phyloP scores from a whole-genome alignment of 2,888 invertebrate genomes.

The Hoplodrina blanda region DNA sequence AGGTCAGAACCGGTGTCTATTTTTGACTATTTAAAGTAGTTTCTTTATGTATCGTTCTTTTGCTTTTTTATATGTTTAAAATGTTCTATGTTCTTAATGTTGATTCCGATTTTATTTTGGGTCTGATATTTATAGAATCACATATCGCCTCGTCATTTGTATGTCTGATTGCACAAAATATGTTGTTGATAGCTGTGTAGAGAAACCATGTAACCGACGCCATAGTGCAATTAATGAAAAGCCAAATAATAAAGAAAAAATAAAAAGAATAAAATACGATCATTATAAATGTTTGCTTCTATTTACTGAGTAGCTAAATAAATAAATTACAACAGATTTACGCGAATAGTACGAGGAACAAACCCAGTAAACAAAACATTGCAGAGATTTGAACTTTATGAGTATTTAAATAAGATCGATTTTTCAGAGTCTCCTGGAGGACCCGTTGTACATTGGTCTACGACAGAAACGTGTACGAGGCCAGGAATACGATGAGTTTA shows the following conservation, averaged over 20 bases:
- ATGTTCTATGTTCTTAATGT: no score
- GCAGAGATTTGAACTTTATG: neutral
- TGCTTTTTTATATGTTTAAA: slow-evolving; percentile 11
- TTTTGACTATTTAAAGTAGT: slow-evolving; percentile 6
- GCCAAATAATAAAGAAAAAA: neutral
- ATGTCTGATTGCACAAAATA: neutral
- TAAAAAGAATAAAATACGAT: slow-evolving; percentile 16
- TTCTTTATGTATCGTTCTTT: slow-evolving; percentile 22
- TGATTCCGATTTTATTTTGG: neutral
- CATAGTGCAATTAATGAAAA: neutral
- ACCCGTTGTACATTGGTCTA: slow-evolving; percentile 98
- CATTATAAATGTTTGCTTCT: slow-evolving; percentile 9
- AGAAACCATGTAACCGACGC: neutral
- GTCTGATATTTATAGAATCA: neutral
- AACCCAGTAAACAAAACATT: neutral
- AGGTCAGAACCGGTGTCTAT: slow-evolving; percentile 34
- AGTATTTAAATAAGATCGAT: slow-evolving; percentile 31
- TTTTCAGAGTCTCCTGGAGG: slow-evolving; percentile 94
- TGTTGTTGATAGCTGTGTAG: neutral
- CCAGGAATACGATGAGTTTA: slow-evolving; percentile 96
- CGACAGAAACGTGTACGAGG: slow-evolving; percentile 96
- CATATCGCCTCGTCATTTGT: neutral
- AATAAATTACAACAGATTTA: slow-evolving; percentile 11
- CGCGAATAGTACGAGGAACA: neutral
- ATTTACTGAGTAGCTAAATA: slow-evolving; percentile 25